Base-by-base conservation (phyloP, 2,888 invertebrate genomes). In the Eledone cirrhosa region DNA sequence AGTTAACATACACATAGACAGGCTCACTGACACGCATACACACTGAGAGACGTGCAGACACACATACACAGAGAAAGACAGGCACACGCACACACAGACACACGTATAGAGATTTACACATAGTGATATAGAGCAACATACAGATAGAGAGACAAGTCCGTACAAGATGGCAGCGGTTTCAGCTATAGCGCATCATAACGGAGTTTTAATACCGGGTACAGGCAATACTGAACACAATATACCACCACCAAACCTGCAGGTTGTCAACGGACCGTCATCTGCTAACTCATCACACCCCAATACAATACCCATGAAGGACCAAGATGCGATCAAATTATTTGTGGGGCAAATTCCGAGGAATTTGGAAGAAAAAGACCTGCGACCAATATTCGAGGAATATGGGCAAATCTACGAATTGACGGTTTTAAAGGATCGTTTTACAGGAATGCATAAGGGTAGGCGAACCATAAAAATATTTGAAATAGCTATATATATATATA, bases 391-490 rank as follows among this genome's bases (percentile, higher is more conserved):
- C 91, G 96, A 97, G 91, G 95, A 96, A 91, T 97, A 95, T 88
- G 97, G 97, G 79, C 95, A 95, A 91, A 97, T 97, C 90, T 96
- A 96, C 92, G 97, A 97, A 93, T 94, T 97, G 89, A 96, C 96
- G 82, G 95, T 97, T 80, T 94, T 97, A 86, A 97, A 96, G 93
- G 97, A 97, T 91, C 96, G 97, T 90, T 95, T 95, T 93, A 97
- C 97, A 80, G 97, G 97, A 83, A 95, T 97, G 94, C 97, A 97
- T 91, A 97, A 97, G 94, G 97, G 96, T 95, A 90, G 91, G 93
- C 81, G 69, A 16, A 14, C 16, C 33, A 69, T 41, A 41, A 41
- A 41, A 41, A 41, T 41, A 5, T 41, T 41, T 41, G 41, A 41
- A 41, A 41, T 41, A 5, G 5, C n/a, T 11, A 41, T 41, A 0